Evolutionary conservation across 1,140 invertebrate species (phyloP), one percentile per base, ranked within the genome.

Genomic region (Hycleus phaleratus): DNA sequence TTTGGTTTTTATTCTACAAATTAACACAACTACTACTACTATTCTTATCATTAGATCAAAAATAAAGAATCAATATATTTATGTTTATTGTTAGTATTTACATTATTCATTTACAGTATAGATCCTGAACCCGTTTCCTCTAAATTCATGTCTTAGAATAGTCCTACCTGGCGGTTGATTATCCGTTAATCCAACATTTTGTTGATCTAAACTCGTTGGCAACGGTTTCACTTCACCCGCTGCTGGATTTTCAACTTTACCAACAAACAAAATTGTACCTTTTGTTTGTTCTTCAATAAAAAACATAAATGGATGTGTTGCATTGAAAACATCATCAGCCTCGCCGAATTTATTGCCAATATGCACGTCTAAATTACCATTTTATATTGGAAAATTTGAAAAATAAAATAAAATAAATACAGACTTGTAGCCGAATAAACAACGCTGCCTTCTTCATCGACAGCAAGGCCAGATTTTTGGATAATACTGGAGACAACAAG

Each of bases 361-460:
- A 24, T 83, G 75, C 11, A 88, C 75, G 62, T 83, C 85, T 87
- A 72, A 26, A 39, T 39, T 7, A 7, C 6, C 38, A 10, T 39
- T 39, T 18, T 18, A 18, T 18, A 32, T 32, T 32, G 32, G 1
- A 32, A 8, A 42, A 51, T 47, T 38, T 51, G 47, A n/a, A 61
- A 59, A 46, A 2, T 56, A 25, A 44, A 40, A 5, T 44, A 26
- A 10, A 42, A 42, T 42, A 7, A 42, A 7, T 48, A 54, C 47
- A 71, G 66, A 88, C 86, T 86, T 58, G 91, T 91, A 5, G 86
- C 85, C 0, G 85, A 85, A 66, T 81, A 89, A 3, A 86, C 88
- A 3, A 81, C 79, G 38, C 83, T 92, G 43, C 91, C 91, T 62
- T 88, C 75, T 73, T 95, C 92, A 67, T 91, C 88, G 2, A 93